These are phyloP conservation scores for Anoura caudifer DNA, from an alignment of 2,113 vertebrate genomes.

Conservation along the genomic window DNA sequence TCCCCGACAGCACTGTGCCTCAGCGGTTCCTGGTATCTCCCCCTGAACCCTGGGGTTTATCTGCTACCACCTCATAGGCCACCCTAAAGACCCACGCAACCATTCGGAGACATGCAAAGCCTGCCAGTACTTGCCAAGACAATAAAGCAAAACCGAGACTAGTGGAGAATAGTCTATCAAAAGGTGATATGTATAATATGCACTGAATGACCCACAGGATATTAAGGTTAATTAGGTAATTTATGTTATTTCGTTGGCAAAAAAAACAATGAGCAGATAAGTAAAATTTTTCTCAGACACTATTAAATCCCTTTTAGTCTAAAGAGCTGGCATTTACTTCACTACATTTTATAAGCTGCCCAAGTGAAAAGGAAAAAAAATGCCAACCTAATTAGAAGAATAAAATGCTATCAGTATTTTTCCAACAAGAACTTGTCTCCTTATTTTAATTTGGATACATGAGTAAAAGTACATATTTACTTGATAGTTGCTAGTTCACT, in stretches of 20 bases:
- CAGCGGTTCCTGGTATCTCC: fast-evolving
- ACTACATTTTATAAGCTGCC: background rate
- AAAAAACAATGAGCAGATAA: conserved; percentile 7
- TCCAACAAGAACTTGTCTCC: background rate
- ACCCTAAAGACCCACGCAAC: background rate
- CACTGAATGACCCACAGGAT: background rate
- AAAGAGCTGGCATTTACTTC: background rate
- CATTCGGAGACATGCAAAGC: background rate
- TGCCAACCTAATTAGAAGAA: conserved; percentile 12
- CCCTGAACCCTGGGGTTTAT: background rate
- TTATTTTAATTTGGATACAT: background rate
- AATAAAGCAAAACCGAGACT: background rate
- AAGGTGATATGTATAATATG: background rate
- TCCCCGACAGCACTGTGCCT: background rate
- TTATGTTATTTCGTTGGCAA: background rate
- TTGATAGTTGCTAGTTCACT: background rate
- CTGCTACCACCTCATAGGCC: background rate
- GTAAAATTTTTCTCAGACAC: background rate
- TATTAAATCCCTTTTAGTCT: background rate
- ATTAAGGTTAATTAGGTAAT: conserved; percentile 31
- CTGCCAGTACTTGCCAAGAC: background rate
- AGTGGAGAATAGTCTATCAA: background rate
- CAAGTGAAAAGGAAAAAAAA: background rate
- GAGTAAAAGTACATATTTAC: background rate
- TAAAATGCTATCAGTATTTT: background rate